Evolutionary conservation across 2,113 vertebrate species (phyloP), one percentile per base, ranked within the genome.

Genomic region (Steatornis caripensis): DNA sequence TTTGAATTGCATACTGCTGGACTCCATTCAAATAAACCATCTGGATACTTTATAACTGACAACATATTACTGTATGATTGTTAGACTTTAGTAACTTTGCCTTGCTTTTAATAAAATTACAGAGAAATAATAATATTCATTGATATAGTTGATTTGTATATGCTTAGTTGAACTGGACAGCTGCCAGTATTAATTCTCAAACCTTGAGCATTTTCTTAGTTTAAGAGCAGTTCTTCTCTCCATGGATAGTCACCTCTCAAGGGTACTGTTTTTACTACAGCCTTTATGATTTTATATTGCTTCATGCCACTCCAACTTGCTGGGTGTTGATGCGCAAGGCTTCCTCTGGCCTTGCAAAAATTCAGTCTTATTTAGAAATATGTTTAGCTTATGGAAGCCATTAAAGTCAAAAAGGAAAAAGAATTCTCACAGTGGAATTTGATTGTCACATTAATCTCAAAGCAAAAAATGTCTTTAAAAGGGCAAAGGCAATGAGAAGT

Each of bases 211-310:
- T 95, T 97, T 96, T 90, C 27, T 43, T 81, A 81, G 80, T 97
- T 95, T 92, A 92, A 87, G 89, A 85, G 84, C 54, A 71, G 81
- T 84, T 77, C 81, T 68, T 95, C 84, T 97, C 92, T 97, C 92
- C 96, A 97, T 91, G 93, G 93, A 90, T 68, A 97, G 95, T 96
- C 96, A 96, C 97, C 82, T 98, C 90, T 94, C 96, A 98, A 97
- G 96, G 96, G 95, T 95, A 96, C 79, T 81, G 70, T 95, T 85
- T 98, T 98, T 97, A 96, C 93, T 97, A 92, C 91, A 96, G 92
- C 46, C 90, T 97, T 98, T 98, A 97, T 95, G 89, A 97, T 97
- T 97, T 98, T 97, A 97, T 98, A 96, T 96, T 98, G 94, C 94
- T 98, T 96, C 88, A 96, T 89, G 87, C 76, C 97, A 94, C 94